Conservation (phyloP, 2,797 vertebrate genomes). For the Sebastolobus altivelis region DNA sequence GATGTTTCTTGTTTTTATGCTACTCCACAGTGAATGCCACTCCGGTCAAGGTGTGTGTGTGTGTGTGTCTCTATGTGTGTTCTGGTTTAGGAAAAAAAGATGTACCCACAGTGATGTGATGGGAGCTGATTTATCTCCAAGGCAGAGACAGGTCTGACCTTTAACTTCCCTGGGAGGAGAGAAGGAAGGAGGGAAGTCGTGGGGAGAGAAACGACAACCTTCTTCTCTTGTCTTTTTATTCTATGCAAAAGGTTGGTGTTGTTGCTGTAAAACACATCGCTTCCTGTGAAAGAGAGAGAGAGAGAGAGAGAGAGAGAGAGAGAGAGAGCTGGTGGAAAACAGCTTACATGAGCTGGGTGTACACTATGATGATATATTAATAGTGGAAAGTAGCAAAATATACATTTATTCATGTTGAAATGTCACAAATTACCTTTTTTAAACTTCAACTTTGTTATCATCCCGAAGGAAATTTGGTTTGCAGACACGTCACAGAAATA, state of each 20-base stretch:
- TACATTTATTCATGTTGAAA: neutral
- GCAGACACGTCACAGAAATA: neutral
- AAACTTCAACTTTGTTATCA: neutral
- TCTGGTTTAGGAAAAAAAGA: constrained; percentile 40
- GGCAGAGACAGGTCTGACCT: constrained; percentile 69
- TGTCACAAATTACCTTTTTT: neutral
- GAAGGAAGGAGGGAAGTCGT: constrained; percentile 10
- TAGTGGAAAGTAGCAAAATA: neutral
- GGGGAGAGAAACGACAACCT: neutral
- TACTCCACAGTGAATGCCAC: constrained; percentile 37
- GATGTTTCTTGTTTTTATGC: constrained; percentile 41
- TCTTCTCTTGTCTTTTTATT: neutral
- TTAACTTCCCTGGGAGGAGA: constrained; percentile 54
- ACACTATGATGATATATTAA: neutral
- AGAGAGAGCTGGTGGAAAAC: neutral
- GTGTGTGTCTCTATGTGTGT: constrained; percentile 18
- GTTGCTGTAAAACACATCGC: neutral
- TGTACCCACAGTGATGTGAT: constrained; percentile 62
- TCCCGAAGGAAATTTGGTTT: neutral
- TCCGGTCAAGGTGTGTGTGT: constrained; percentile 28
- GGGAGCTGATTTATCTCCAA: constrained; percentile 71
- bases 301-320: neutral
- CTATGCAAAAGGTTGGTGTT: neutral
- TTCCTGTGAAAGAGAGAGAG: constrained; percentile 2
- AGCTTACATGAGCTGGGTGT: neutral